Percentiles rank a stretch among this genome's conserved stretches.
Evolutionary conservation across 2,113 vertebrate species (phyloP).

Genomic region (Axis porcinus): DNA sequence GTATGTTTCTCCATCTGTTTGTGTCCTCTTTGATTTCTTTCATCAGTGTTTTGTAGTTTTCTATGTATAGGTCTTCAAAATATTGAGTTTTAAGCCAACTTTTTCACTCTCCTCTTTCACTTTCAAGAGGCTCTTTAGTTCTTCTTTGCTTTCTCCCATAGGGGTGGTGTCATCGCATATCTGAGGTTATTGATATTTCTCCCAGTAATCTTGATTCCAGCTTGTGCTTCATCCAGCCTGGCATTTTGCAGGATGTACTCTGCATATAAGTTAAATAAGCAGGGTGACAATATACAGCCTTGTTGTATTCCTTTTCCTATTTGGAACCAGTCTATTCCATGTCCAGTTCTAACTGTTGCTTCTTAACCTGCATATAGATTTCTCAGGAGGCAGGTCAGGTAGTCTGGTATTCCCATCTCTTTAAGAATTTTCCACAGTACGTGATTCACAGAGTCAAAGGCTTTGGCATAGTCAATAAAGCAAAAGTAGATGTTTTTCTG

Average conservation of each 20-base stretch:
- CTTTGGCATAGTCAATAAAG: not conserved
- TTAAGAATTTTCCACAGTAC: not conserved
- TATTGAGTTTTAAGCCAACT: not conserved
- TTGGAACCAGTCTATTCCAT: not conserved
- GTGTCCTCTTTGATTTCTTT: too few species aligned
- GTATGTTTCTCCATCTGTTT: too few species aligned
- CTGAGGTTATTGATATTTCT: not conserved
- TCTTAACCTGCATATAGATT: not conserved
- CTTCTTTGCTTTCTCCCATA: rapidly evolving
- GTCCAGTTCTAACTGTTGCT: not conserved
- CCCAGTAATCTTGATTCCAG: not conserved
- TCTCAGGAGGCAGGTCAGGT: not conserved
- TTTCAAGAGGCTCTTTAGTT: not conserved
- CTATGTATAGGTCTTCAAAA: too few species aligned
- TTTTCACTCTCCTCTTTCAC: not conserved
- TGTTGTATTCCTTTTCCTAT: not conserved
- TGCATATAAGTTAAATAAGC: not conserved
- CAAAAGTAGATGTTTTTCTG: not conserved
- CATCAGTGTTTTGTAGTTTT: too few species aligned
- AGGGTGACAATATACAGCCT: not conserved
- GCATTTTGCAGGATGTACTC: not conserved
- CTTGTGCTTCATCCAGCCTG: not conserved
- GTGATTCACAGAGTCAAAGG: not conserved
- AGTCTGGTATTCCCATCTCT: not conserved
- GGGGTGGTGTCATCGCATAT: not conserved